These are phyloP conservation scores for Harpalus rufipes DNA, from an alignment of 2,888 invertebrate genomes.

Conservation along the genomic window DNA sequence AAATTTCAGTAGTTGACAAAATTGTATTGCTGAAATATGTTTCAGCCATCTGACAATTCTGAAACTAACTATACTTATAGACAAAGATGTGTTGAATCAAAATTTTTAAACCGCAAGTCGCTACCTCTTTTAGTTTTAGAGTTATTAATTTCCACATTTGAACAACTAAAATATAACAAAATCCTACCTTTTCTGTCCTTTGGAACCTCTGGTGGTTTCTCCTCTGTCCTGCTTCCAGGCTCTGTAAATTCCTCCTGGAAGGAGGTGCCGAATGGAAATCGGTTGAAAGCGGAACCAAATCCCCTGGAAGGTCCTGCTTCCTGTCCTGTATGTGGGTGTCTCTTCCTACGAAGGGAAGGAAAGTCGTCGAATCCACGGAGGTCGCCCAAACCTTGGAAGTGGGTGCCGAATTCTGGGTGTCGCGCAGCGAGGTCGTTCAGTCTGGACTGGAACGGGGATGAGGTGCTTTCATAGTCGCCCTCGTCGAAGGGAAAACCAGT, in stretches of 20 bases:
- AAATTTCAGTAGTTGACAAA: too few species aligned
- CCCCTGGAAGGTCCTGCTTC: slow-evolving; percentile 15
- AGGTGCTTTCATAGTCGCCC: slow-evolving; percentile 75
- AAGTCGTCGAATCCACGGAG: slow-evolving; percentile 72
- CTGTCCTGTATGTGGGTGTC: slow-evolving; percentile 66
- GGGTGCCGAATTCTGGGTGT: slow-evolving; percentile 87
- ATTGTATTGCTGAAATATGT: too few species aligned
- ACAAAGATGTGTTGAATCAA: too few species aligned
- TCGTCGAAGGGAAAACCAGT: slow-evolving; percentile 86
- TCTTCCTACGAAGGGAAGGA: slow-evolving; percentile 50
- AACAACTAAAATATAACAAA: too few species aligned
- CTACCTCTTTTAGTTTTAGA: too few species aligned
- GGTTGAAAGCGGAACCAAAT: slow-evolving; percentile 75
- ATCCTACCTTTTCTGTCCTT: slow-evolving; percentile 69
- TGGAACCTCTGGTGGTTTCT: slow-evolving; percentile 72
- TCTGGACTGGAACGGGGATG: slow-evolving; percentile 77
- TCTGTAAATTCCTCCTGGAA: slow-evolving; percentile 67
- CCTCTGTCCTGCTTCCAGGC: slow-evolving; percentile 67
- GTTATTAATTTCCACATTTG: too few species aligned
- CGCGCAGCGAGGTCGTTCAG: slow-evolving; percentile 86
- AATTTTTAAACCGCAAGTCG: too few species aligned
- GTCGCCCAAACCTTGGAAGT: slow-evolving; percentile 77
- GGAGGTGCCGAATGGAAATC: slow-evolving; percentile 73
- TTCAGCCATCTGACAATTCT: too few species aligned
- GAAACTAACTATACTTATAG: too few species aligned